Conservation (phyloP, 2,797 vertebrate species). For the Cirrhinus mrigala region DNA sequence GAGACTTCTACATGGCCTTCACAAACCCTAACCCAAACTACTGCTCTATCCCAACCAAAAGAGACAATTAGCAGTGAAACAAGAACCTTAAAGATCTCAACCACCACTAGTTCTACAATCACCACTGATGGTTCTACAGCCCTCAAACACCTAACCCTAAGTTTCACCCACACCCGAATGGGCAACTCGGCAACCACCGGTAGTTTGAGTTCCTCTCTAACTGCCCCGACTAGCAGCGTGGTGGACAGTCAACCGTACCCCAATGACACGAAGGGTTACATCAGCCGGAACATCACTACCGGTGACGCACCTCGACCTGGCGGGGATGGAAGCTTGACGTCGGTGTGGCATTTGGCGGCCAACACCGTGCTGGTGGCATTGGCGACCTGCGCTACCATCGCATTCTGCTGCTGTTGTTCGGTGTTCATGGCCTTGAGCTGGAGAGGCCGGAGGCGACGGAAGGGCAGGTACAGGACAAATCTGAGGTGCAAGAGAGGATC, state of each 20-base stretch:
- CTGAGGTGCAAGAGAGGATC: slow-evolving; percentile 71
- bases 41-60: neutral
- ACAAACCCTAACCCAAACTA: neutral
- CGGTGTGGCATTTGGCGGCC: slow-evolving; percentile 73
- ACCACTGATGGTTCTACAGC: slow-evolving; percentile 27
- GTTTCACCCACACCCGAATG: slow-evolving; percentile 23
- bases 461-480: slow-evolving; percentile 79
- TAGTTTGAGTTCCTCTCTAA: slow-evolving; percentile 54
- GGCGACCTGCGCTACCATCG: slow-evolving; percentile 75
- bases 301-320: slow-evolving; percentile 53
- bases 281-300: slow-evolving; percentile 78
- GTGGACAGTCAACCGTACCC: slow-evolving; percentile 79
- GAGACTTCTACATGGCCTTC: neutral
- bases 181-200: slow-evolving; percentile 29
- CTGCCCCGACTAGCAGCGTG: slow-evolving; percentile 56
- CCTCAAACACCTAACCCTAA: neutral
- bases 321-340: slow-evolving; percentile 61
- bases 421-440: slow-evolving; percentile 75
- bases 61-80: neutral
- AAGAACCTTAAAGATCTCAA: neutral
- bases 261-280: slow-evolving; percentile 83
- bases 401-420: slow-evolving; percentile 84
- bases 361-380: slow-evolving; percentile 79
- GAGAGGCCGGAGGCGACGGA: slow-evolving; percentile 78
- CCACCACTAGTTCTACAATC: slow-evolving; percentile 23